These are phyloP conservation scores for Diabrotica balteata DNA, from an alignment of 2,888 invertebrate species.

Conservation along the genomic window DNA sequence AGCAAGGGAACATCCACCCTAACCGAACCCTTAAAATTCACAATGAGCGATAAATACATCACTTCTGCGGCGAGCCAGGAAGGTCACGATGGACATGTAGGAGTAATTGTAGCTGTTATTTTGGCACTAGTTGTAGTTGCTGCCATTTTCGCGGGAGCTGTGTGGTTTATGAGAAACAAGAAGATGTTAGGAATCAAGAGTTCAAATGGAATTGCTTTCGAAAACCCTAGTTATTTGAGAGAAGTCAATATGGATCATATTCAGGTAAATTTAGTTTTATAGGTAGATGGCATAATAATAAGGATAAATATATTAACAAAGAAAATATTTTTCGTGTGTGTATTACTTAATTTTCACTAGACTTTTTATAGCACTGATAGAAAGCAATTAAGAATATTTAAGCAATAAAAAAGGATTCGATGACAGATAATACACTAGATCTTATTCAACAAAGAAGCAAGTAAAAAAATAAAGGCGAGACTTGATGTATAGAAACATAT, in stretches of 20 bases:
- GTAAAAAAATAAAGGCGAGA: no score
- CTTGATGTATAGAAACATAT: no score
- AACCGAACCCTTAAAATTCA: constrained; percentile 76
- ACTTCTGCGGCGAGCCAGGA: constrained; percentile 72
- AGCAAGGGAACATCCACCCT: constrained; percentile 73
- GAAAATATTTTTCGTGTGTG: no score
- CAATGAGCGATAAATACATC: constrained; percentile 76
- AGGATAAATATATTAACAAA: no score
- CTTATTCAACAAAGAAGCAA: no score
- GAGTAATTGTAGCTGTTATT: constrained; percentile 70
- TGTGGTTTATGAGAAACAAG: constrained; percentile 69
- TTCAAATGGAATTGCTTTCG: constrained; percentile 81
- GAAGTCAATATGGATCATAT: constrained; percentile 79
- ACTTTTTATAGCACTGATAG: no score
- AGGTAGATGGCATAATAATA: no score
- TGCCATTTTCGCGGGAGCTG: constrained; percentile 68
- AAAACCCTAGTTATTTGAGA: constrained; percentile 83
- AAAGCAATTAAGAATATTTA: no score
- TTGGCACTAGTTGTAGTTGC: constrained; percentile 70
- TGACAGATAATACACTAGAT: no score
- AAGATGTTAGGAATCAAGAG: constrained; percentile 71
- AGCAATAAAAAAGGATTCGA: no score
- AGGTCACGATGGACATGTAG: constrained; percentile 63
- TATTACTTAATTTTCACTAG: no score
- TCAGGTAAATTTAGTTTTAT: constrained; percentile 64